Conservation (phyloP, 2,797 vertebrate genomes). For the Gallinago stenura region DNA sequence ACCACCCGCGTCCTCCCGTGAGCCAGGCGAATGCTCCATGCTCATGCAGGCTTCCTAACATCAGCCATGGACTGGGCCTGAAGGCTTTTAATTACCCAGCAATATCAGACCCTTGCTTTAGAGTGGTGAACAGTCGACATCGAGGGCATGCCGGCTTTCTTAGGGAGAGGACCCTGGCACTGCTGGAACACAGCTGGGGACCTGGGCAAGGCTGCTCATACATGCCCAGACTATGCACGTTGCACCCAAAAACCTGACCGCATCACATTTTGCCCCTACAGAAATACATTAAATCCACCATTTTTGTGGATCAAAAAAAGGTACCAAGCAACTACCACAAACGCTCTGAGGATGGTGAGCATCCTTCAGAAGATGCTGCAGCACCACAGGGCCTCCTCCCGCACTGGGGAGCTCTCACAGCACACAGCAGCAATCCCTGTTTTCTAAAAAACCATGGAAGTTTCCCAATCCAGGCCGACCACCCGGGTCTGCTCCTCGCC, state of each 20-base stretch:
- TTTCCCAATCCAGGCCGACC: not conserved
- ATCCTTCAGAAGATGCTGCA: not conserved
- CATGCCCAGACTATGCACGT: accelerated
- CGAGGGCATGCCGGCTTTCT: accelerated
- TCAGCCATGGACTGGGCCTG: not conserved
- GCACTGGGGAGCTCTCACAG: accelerated
- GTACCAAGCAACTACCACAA: not conserved
- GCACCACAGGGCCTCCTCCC: not conserved
- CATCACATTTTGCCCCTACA: not conserved
- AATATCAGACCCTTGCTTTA: not conserved
- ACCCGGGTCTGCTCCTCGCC: not conserved
- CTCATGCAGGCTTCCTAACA: not conserved
- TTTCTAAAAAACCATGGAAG: not conserved
- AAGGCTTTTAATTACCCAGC: not conserved
- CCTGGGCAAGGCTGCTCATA: not conserved
- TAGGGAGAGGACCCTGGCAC: not conserved
- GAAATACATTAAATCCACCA: not conserved
- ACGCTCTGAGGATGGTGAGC: not conserved
- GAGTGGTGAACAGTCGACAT: not conserved
- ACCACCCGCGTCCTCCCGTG: accelerated
- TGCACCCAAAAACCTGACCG: not conserved
- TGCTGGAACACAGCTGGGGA: not conserved
- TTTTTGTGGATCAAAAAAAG: not conserved
- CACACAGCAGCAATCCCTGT: not conserved
- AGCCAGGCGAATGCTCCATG: accelerated